Evolutionary conservation across 2,797 vertebrate genomes (phyloP).

Genomic region (Micromesistius poutassou): DNA sequence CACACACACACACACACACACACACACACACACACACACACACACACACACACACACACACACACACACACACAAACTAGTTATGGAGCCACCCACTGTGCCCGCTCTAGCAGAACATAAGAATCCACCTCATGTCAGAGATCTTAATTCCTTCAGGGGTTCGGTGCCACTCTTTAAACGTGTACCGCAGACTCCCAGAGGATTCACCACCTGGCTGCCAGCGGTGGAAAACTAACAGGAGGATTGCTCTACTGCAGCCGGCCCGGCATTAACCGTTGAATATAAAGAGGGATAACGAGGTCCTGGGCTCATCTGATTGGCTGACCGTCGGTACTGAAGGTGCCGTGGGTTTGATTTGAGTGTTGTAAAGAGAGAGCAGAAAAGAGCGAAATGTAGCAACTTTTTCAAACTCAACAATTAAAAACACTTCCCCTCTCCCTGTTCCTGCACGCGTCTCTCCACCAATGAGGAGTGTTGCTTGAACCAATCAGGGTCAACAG

Average conservation of each 20-base stretch:
- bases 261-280: background rate
- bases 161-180: background rate
- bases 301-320: background rate
- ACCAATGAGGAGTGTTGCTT: too few species aligned
- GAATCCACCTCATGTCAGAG: conserved; percentile 27
- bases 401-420: too few species aligned
- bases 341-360: background rate
- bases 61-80: conserved; percentile 18
- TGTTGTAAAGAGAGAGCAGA: background rate
- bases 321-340: background rate
- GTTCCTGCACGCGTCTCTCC: background rate
- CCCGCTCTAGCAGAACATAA: conserved; percentile 9
- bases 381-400: too few species aligned
- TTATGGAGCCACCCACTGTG: conserved; percentile 5
- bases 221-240: too few species aligned
- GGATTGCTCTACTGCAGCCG: too few species aligned
- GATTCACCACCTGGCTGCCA: too few species aligned
- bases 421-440: background rate
- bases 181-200: too few species aligned
- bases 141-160: conserved; percentile 14
- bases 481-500: too few species aligned
- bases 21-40: conserved; percentile 1
- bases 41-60: background rate
- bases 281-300: background rate
- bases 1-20: background rate